Percentiles rank a stretch among this genome's conserved stretches.
These are phyloP conservation scores for Sciurus niger DNA, from an alignment of 2,113 vertebrate species.

Conservation along the genomic window DNA sequence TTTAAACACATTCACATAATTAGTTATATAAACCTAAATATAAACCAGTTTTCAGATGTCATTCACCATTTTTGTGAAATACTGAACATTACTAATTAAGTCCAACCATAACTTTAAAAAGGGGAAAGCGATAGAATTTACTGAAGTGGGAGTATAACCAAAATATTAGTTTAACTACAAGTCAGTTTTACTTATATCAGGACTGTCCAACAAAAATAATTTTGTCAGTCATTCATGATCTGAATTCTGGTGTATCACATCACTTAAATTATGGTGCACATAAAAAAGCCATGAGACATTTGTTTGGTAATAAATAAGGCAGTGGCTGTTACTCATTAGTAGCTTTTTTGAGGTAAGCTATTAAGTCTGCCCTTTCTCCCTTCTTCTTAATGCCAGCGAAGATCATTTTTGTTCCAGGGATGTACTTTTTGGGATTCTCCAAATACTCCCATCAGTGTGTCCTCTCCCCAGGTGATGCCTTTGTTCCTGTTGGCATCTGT, in stretches of 20 bases:
- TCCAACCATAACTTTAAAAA: constrained; percentile 69
- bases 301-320: no score
- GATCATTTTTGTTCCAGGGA: constrained; percentile 96
- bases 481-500: constrained; percentile 94
- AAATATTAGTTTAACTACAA: constrained; percentile 70
- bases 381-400: constrained; percentile 94
- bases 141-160: constrained; percentile 60
- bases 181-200: constrained; percentile 74
- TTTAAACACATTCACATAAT: constrained; percentile 31
- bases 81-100: neutral
- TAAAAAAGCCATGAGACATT: no score
- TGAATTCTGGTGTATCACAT: no score
- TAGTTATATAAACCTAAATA: constrained; percentile 64
- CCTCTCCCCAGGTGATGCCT: constrained; percentile 93
- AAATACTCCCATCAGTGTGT: constrained; percentile 92
- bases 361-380: constrained; percentile 80
- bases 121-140: constrained; percentile 53
- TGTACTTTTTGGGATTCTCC: constrained; percentile 95
- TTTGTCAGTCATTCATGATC: no score
- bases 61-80: constrained; percentile 29
- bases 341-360: no score
- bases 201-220: no score
- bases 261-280: no score
- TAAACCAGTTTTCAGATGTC: constrained; percentile 38
- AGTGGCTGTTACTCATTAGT: no score